Evolutionary conservation across 2,113 vertebrate species (phyloP), one percentile per base, ranked within the genome.

Genomic region (Ivindomyrus marchei): DNA sequence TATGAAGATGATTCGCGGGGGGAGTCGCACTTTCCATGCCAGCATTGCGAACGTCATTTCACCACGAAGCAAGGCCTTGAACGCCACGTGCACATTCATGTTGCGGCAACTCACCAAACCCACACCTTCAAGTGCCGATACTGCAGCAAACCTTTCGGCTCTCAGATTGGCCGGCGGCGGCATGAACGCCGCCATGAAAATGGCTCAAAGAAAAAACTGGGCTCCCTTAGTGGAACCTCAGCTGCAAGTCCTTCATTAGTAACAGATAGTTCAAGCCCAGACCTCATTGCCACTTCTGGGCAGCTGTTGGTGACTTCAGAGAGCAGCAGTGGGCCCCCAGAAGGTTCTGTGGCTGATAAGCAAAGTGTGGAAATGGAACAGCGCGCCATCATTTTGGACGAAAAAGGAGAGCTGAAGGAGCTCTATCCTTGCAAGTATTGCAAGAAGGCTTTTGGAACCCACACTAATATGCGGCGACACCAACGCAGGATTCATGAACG

Each of bases 391-490:
- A 47, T 93, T 15, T 88, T 95, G 13, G 97, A 98, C 91, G 98
- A 98, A 90, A 98, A 96, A 1, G 97, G 97, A 1, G 98, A 98
- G 83, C 95, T 96, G 17, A 98, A 97, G 92, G 98, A 99, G 70
- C 94, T 98, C 77, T 98, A 99, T 90, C 97, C 97, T 0, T 99
- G 98, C 95, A 98, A 98, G 91, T 98, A 99, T 89, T 99, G 98
- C 94, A 99, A 97, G 83, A 99, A 99, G 93, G 97, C 98, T 21
- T 99, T 99, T 91, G 98, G 98, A 83, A 98, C 98, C 45, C 98
- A 99, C 87, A 99, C 98, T 45, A 99, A 99, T 88, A 98, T 99
- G 97, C 94, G 98, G 3, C 93, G 98, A 70, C 98, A 99, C 90
- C 98, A 99, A 89, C 97, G 98, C 2, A 94, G 98, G 91, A 98